Evolutionary conservation across 1,140 invertebrate species (phyloP), one percentile per base, ranked within the genome.

Genomic region (Diorhabda carinulata): DNA sequence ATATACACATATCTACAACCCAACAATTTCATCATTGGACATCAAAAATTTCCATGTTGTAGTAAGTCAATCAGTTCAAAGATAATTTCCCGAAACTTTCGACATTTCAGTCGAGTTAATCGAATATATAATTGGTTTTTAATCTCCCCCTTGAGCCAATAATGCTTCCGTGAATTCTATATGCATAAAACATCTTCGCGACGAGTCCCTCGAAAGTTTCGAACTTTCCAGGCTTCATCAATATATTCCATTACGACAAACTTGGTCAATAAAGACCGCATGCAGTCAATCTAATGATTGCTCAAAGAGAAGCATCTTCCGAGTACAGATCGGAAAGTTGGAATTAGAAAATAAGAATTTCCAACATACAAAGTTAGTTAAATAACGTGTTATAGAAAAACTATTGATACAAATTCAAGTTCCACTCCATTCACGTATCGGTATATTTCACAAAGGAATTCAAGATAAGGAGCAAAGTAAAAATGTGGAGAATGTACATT

Each of bases 191-290:
- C 42, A 40, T 60, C 8, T 40, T 60, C 0, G 42, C 58, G 58
- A 42, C 10, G 8, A n/a, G 3, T 10, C 44, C 45, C 10, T 61
- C 43, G 10, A n/a, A 47, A 64, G 45, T 47, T 64, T 47, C 8
- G 7, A 64, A 64, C 43, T 64, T 64, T 8, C 9, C 45, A 64
- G 25, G 47, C 62, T 64, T 47, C 45, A 64, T 64, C 62, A 47
- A 47, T 64, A 64, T 64, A 64, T 64, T 45, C 44, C 45, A 45
- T 64, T 64, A 64, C 62, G 4, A 45, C 7, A 10, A 47, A 47
- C 43, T 64, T 64, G 43, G 62, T 64, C 62, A 44, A 64, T 64
- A 9, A 47, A 10, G 25, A 44, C 43, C 43, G 47, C 62, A 64
- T 40, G 62, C 9, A 64, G 10, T 43, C 62, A 47, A 43, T 64